phyloP scores from a whole-genome alignment of 2,797 vertebrate species.

The Eulemur mongoz region DNA sequence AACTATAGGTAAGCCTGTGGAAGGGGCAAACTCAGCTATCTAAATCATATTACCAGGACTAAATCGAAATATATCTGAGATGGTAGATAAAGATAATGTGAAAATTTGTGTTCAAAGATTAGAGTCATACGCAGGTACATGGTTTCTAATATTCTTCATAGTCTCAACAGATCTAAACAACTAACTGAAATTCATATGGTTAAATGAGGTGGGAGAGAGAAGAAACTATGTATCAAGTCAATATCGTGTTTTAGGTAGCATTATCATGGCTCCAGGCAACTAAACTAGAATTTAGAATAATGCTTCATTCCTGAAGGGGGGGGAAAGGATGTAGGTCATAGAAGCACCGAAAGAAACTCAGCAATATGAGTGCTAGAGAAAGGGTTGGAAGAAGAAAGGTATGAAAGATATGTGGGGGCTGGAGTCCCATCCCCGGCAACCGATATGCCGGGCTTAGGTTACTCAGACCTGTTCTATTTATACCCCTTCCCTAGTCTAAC shows the following conservation, averaged over 20 bases:
- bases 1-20: not conserved
- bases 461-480: not conserved
- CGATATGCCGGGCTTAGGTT: not conserved
- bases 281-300: not conserved
- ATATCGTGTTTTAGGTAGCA: not conserved
- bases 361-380: not conserved
- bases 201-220: not conserved
- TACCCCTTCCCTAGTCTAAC: rapidly evolving
- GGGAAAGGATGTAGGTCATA: not conserved
- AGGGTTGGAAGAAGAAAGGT: not conserved
- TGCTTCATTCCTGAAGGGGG: not conserved
- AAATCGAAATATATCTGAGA: not conserved
- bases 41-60: not conserved
- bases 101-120: not conserved
- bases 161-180: not conserved
- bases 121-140: not conserved
- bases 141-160: not conserved
- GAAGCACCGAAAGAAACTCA: not conserved
- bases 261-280: not conserved
- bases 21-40: not conserved
- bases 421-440: not conserved
- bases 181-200: not conserved
- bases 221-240: not conserved
- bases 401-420: not conserved
- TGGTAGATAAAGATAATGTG: too few species aligned